Percentiles rank a stretch among this genome's conserved stretches.
Evolutionary conservation across 2,888 invertebrate species (phyloP).

Genomic region (Serripes groenlandicus): DNA sequence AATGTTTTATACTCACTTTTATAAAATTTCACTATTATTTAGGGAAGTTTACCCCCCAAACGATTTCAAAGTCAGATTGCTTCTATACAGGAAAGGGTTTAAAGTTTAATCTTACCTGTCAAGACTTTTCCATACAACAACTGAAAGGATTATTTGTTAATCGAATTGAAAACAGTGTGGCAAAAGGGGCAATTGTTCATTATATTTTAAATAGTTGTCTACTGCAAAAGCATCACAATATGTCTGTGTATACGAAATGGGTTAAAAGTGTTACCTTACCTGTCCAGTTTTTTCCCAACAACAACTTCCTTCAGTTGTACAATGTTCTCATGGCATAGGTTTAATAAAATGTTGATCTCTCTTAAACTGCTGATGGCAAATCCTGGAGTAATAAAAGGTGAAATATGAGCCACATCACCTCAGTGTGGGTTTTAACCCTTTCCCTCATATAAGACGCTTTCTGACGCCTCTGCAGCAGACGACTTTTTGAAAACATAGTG

Average conservation of each 20-base stretch:
- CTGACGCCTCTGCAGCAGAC: neutral
- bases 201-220: no score
- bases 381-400: conserved; percentile 85
- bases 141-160: no score
- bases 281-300: conserved; percentile 97
- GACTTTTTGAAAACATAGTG: neutral
- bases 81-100: no score
- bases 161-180: neutral
- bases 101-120: no score
- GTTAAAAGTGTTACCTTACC: conserved; percentile 89
- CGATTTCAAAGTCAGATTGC: no score
- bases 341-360: conserved; percentile 96
- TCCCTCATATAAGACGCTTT: neutral
- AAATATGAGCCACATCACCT: neutral
- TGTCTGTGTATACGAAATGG: no score
- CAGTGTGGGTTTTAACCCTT: neutral
- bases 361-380: conserved; percentile 96
- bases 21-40: no score
- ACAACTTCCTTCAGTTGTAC: conserved; percentile 97
- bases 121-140: no score
- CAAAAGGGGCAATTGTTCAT: neutral
- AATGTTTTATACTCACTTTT: no score
- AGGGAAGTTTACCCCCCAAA: no score
- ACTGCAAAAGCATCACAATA: no score
- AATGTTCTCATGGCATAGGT: conserved; percentile 96